Base-by-base conservation (phyloP, 2,113 vertebrate species). In the Theristicus caerulescens region DNA sequence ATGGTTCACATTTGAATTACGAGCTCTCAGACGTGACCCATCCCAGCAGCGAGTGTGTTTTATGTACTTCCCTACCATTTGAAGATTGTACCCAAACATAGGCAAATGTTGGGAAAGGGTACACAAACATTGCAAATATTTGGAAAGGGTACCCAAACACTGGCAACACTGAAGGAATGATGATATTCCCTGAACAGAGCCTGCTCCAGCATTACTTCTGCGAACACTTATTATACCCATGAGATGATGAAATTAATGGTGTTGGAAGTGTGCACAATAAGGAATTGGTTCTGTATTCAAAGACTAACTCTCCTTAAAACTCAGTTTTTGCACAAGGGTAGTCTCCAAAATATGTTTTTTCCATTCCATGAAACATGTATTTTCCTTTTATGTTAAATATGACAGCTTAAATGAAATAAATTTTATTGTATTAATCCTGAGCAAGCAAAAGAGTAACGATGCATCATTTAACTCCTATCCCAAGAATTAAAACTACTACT, bases 211-310 rank as follows among this genome's bases (percentile, higher is more conserved):
- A 38, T 11, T 46, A 21, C 52, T 82, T 84, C 69, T 59, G 32
- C 2, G 1, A 90, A 44, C n/a, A 40, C 34, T 78, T 61, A 13
- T 13, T 82, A 49, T 11, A 57, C 22, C 47, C 6, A 3, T 2
- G 3, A 76, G 24, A 21, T 32, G 14, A 86, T 6, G 1, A 76
- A 84, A 61, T 44, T 44, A 69, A 47, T 1, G 0, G 7, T 5
- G 9, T 58, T 61, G 52, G 47, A 82, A 78, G 22, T 16, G 3
- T 38, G 34, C 36, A 54, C 8, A 38, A 3, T 21, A 88, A 76
- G 62, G 22, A 82, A 73, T 0, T 31, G 18, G 6, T 42, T 86
- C 51, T 55, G 19, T 42, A 52, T 74, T 78, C 38, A 78, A 88
- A 84, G 16, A 36, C 15, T 40, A 42, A 38, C 3, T 7, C 11